Percentiles rank a stretch among this genome's conserved stretches.
Conservation (phyloP, 2,113 vertebrate species). For the Gymnorhina tibicen region DNA sequence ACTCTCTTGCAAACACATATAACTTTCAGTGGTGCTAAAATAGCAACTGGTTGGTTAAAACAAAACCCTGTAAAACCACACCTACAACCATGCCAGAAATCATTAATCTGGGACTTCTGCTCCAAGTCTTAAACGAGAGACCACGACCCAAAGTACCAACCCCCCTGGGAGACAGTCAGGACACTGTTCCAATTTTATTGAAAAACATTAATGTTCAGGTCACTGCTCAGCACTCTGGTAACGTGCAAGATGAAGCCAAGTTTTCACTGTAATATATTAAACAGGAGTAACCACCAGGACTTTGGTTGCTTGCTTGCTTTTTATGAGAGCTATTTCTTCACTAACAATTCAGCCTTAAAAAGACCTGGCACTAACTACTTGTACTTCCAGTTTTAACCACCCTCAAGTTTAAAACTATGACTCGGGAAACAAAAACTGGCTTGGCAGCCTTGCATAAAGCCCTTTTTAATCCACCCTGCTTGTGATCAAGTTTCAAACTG, state of each 20-base stretch:
- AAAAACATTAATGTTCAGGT: background rate
- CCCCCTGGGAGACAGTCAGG: background rate
- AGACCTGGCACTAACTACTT: background rate
- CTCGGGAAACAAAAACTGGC: background rate
- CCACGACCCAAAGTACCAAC: background rate
- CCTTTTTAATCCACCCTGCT: background rate
- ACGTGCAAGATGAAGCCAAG: background rate
- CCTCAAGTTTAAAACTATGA: background rate
- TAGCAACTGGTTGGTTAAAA: background rate
- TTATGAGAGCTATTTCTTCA: background rate
- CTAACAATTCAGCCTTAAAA: background rate
- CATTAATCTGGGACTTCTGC: background rate
- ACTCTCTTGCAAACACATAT: fast-evolving
- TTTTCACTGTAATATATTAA: background rate
- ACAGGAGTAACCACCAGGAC: background rate
- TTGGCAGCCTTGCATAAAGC: background rate
- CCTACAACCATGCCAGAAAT: background rate
- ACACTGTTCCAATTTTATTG: background rate
- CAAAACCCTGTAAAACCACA: background rate
- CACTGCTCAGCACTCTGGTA: background rate
- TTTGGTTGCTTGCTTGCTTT: background rate
- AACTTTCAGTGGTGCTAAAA: background rate
- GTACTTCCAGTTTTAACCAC: background rate
- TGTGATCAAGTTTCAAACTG: background rate
- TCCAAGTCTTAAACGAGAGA: background rate